phyloP scores from a whole-genome alignment of 1,140 invertebrate species.

The Idris sp. region DNA sequence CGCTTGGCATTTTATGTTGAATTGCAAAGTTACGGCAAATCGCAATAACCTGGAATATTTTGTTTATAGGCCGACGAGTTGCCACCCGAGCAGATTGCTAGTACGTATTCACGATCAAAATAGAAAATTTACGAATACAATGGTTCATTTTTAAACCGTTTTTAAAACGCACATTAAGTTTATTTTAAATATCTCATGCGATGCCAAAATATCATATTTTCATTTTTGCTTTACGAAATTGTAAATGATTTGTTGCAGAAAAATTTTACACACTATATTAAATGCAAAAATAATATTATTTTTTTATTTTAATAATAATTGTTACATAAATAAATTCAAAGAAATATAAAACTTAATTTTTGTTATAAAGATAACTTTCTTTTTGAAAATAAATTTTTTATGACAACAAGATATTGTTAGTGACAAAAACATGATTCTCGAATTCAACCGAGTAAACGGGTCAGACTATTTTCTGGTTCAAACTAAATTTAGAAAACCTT shows the following conservation, averaged over 20 bases:
- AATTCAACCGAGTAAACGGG: conserved; percentile 54
- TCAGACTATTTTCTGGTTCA: conserved; percentile 65
- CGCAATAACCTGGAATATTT: conserved; percentile 39
- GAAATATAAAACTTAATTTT: no score
- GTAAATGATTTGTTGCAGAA: not conserved
- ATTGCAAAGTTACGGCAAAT: conserved; percentile 21
- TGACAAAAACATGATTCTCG: conserved; percentile 4
- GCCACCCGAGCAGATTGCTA: conserved; percentile 82
- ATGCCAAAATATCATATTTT: conserved; percentile 25
- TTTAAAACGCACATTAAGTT: conserved; percentile 29
- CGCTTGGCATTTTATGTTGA: conserved; percentile 32
- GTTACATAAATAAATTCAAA: no score
- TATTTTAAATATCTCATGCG: conserved; percentile 21
- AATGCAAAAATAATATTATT: not conserved
- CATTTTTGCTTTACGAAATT: not conserved
- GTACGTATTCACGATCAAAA: conserved; percentile 69
- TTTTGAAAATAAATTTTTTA: conserved; percentile 34
- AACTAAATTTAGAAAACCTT: conserved; percentile 67
- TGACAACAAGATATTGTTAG: conserved; percentile 12
- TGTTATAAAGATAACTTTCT: no score
- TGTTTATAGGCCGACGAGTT: conserved; percentile 81
- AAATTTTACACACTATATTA: no score
- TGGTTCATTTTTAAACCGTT: conserved; percentile 36
- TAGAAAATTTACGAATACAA: conserved; percentile 44
- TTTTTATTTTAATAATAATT: no score